A percentile compares a stretch with the other conserved stretches of the same genome.
Evolutionary conservation across 2,888 invertebrate species (phyloP).

Genomic region (Tryphoninae sp.): DNA sequence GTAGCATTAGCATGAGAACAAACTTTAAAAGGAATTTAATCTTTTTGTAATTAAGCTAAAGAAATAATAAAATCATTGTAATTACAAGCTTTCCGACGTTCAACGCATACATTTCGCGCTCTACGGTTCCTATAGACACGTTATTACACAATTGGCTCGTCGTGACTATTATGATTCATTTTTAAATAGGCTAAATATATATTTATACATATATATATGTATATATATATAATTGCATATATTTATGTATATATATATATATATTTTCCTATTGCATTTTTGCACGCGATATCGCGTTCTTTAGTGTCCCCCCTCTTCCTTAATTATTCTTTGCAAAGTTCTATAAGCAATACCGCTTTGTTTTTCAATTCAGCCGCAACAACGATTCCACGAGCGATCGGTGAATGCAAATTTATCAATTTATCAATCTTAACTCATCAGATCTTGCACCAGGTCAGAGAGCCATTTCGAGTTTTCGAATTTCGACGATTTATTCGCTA

Average conservation of each 20-base stretch:
- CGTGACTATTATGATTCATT: slow-evolving; percentile 50
- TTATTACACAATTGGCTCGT: slow-evolving; percentile 47
- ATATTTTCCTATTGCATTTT: slow-evolving; percentile 32
- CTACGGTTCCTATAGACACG: slow-evolving; percentile 29
- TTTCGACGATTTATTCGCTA: slow-evolving; percentile 21
- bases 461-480: slow-evolving; percentile 22
- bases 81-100: slow-evolving; percentile 29
- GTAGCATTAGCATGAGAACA: slow-evolving; percentile 1
- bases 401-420: slow-evolving; percentile 9
- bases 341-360: not conserved
- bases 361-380: not conserved
- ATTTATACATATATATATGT: not conserved
- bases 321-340: not conserved
- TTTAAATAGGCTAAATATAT: slow-evolving; percentile 55
- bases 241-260: slow-evolving; percentile 40
- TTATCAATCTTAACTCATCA: slow-evolving; percentile 1
- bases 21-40: slow-evolving; percentile 1
- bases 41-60: not conserved
- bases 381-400: not conserved
- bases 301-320: not conserved
- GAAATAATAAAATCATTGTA: slow-evolving; percentile 4
- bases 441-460: slow-evolving; percentile 30
- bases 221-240: not conserved
- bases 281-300: slow-evolving; percentile 37
- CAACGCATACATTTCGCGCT: slow-evolving; percentile 43